phyloP scores from a whole-genome alignment of 2,888 invertebrate genomes.

The Thera britannica region DNA sequence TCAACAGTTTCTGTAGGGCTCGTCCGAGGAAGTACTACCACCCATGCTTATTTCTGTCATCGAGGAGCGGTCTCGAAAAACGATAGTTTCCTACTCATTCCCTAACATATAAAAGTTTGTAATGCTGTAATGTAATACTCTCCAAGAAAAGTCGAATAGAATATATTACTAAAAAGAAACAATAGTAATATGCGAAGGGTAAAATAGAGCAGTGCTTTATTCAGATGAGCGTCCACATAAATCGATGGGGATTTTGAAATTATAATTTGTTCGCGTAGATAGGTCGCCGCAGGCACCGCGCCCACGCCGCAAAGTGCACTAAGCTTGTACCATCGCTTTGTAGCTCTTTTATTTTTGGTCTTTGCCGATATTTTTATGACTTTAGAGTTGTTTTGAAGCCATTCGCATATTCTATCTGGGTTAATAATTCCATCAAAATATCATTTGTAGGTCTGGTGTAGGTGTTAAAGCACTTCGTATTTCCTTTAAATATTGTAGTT shows the following conservation, averaged over 20 bases:
- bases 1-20: no score
- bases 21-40: no score
- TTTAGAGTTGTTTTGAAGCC: conserved; percentile 29
- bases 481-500: not conserved
- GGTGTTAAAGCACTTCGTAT: conserved; percentile 2
- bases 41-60: no score
- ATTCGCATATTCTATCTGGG: conserved; percentile 28
- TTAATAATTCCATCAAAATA: conserved; percentile 32
- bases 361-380: conserved; percentile 37
- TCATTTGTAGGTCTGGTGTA: conserved; percentile 20
- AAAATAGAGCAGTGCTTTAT: conserved; percentile 77
- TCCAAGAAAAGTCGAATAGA: conserved; percentile 25
- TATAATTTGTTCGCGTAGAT: conserved; percentile 81
- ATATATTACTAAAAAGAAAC: conserved; percentile 50
- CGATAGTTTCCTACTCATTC: not conserved
- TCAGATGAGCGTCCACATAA: conserved; percentile 80
- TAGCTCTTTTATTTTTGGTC: conserved; percentile 33
- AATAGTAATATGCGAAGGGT: conserved; percentile 60
- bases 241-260: conserved; percentile 83
- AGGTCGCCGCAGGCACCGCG: conserved; percentile 76
- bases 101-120: not conserved
- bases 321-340: conserved; percentile 38
- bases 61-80: no score
- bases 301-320: conserved; percentile 57
- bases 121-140: not conserved